Percentiles rank a stretch among this genome's conserved stretches.
These are phyloP conservation scores for Chaunax sp. DNA, from an alignment of 2,797 vertebrate genomes.

Conservation along the genomic window DNA sequence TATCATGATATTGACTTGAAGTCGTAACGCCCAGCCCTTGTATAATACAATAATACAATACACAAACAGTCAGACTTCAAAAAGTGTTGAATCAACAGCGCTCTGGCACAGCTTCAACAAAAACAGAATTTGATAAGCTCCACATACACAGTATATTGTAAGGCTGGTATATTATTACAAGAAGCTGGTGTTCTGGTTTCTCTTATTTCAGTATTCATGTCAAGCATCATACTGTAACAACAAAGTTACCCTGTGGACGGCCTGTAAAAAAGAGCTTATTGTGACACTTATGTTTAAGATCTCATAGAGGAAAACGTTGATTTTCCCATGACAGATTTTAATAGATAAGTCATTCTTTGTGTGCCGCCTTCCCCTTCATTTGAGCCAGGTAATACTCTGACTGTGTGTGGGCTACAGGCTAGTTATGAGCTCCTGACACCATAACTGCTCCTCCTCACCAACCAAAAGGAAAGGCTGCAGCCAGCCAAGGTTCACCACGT, in stretches of 20 bases:
- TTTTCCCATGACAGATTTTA: background rate
- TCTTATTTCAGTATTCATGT: constrained; percentile 18
- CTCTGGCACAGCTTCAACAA: constrained; percentile 45
- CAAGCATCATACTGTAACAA: constrained; percentile 7
- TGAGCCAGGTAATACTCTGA: constrained; percentile 22
- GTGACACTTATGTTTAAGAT: too few species aligned
- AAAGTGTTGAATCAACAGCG: constrained; percentile 39
- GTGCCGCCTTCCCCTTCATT: background rate
- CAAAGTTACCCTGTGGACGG: too few species aligned
- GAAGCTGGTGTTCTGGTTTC: constrained; percentile 21
- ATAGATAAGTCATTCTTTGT: background rate
- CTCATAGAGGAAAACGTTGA: background rate
- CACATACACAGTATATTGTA: constrained; percentile 25
- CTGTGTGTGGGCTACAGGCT: background rate
- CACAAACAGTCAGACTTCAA: constrained; percentile 3
- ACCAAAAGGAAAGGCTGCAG: constrained; percentile 68
- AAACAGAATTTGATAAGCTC: constrained; percentile 49
- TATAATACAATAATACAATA: constrained; percentile 1
- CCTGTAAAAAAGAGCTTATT: too few species aligned
- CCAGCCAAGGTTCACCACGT: constrained; percentile 67
- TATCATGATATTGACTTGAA: too few species aligned
- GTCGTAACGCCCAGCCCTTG: too few species aligned
- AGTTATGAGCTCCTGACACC: constrained; percentile 64
- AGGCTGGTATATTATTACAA: constrained; percentile 40
- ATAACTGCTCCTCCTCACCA: constrained; percentile 51